Evolutionary conservation across 2,888 invertebrate genomes (phyloP), one percentile per base, ranked within the genome.

Genomic region (Encarsia formosa): DNA sequence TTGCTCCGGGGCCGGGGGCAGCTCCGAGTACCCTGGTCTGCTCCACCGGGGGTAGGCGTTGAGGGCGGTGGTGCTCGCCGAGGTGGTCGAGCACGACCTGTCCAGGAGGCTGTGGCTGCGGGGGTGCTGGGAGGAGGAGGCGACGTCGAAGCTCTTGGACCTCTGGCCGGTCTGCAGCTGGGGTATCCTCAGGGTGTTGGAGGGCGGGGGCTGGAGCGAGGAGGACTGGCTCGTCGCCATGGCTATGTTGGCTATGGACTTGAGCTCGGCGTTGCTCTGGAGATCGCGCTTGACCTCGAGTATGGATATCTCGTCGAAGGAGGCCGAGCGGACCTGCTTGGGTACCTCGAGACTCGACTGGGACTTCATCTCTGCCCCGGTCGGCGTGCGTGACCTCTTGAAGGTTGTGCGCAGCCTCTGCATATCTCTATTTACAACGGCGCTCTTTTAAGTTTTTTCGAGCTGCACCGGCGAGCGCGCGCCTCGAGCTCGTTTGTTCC

Each of bases 271-370:
- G 46, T 11, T 13, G 13, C 5, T 9, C 16, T 13, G 34, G 16
- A 9, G 8, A 13, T 15, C 16, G 52, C 53, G 26, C 40, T n/a
- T 29, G 48, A 86, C 83, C 68, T 86, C 88, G 72, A 6, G 6
- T 89, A 71, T 44, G 72, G 90, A 88, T 72, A 90, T 91, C 78
- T 91, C 91, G 78, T 91, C 91, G 78, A 91, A 91, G 59, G 91
- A 90, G 58, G 90, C 90, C 58, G 91, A 91, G 65, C 91, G 87
- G 65, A 91, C 86, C 81, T 90, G 90, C 72, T 89, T 89, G 61
- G 92, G 91, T 65, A 91, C 90, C 75, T 92, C 91, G 66, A 92
- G 83, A 76, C 90, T 91, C 77, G 88, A 90, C 74, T 91, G 91
- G 62, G 87, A 88, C 81, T 91, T 91, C 90, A 91, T 91, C 77